Evolutionary conservation across 1,140 invertebrate genomes (phyloP).

Genomic region (Lasioglossum baleicum): DNA sequence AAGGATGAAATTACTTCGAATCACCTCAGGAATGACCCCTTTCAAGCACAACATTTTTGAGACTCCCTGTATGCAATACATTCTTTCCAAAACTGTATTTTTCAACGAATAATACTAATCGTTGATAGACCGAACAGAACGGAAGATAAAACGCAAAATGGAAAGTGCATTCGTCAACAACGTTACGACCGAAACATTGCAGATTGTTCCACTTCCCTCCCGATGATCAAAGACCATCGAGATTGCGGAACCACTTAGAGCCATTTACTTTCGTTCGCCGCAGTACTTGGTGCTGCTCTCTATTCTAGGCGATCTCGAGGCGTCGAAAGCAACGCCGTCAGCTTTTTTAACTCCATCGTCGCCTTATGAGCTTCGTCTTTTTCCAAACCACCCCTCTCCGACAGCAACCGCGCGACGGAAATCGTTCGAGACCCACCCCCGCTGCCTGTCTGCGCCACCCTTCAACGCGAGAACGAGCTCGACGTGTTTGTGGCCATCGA

Average conservation of each 20-base stretch:
- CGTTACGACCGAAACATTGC: background rate
- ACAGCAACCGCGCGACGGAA: background rate
- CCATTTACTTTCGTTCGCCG: slow-evolving; percentile 49
- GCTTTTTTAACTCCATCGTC: slow-evolving; percentile 70
- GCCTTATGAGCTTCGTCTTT: slow-evolving; percentile 48
- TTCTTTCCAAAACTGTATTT: no score
- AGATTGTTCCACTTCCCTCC: slow-evolving; percentile 20
- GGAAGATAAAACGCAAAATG: background rate
- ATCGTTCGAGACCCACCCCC: background rate
- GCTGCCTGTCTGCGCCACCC: background rate
- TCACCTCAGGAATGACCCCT: no score
- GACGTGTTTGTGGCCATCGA: slow-evolving; percentile 25
- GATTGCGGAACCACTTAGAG: slow-evolving; percentile 55
- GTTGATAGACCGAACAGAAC: no score
- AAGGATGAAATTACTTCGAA: no score
- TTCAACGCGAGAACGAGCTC: slow-evolving; percentile 5
- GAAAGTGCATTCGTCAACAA: background rate
- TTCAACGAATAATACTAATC: no score
- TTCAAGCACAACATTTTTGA: no score
- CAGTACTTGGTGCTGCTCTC: slow-evolving; percentile 42
- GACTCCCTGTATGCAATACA: no score
- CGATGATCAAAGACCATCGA: slow-evolving; percentile 26
- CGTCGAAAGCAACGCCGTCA: slow-evolving; percentile 59
- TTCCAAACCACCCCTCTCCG: slow-evolving; percentile 32
- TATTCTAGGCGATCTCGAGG: slow-evolving; percentile 41